Evolutionary conservation across 92 coral and sea anemone genomes (phyloP).

Genomic region (Plumapathes pennacea): DNA sequence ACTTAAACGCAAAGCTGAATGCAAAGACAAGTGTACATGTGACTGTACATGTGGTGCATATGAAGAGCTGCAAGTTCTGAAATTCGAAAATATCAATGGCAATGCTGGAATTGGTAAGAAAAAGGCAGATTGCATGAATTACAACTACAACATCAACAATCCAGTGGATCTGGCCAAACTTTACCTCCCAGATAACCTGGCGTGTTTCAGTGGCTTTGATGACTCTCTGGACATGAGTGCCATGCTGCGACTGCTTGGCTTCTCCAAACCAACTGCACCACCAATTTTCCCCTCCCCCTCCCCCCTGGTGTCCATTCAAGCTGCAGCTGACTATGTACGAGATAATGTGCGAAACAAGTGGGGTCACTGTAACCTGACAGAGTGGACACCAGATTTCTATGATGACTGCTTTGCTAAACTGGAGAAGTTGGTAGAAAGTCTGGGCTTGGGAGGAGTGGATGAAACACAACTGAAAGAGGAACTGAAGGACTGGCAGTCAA

Average conservation of each 20-base stretch:
- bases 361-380: slow-evolving; percentile 18
- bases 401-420: slow-evolving; percentile 23
- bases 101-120: too few species aligned
- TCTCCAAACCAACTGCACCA: background rate
- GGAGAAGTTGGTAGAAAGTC: slow-evolving; percentile 11
- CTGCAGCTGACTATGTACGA: slow-evolving; percentile 31
- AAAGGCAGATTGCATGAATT: too few species aligned
- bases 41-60: too few species aligned
- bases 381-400: slow-evolving; percentile 15
- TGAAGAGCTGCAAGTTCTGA: background rate
- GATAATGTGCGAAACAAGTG: slow-evolving; percentile 20
- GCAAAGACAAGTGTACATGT: too few species aligned
- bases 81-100: slow-evolving; percentile 19
- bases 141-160: slow-evolving; percentile 13
- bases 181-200: slow-evolving; percentile 18
- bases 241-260: slow-evolving; percentile 21
- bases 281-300: slow-evolving; percentile 3
- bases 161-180: slow-evolving; percentile 29
- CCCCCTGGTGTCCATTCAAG: slow-evolving; percentile 5
- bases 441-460: slow-evolving; percentile 19
- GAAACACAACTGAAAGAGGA: slow-evolving; percentile 1
- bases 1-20: too few species aligned
- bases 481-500: slow-evolving; percentile 16
- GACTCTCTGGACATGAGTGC: slow-evolving; percentile 28
- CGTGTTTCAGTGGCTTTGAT: slow-evolving; percentile 21